Base-by-base conservation (phyloP, 53 echinoderm and acorn worm genomes). In the Antedon mediterranea region DNA sequence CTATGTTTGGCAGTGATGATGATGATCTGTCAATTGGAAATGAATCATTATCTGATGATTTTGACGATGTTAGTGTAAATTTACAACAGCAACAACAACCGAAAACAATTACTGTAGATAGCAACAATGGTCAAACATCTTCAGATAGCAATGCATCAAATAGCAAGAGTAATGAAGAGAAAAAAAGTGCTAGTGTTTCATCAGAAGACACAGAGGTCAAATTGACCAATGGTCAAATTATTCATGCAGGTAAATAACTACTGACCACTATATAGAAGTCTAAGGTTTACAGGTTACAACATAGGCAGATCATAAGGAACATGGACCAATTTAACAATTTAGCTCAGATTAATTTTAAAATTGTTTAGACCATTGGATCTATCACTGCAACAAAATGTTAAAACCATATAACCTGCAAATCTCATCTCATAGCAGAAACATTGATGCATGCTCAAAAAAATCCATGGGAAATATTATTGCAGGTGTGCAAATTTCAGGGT, bases 171-270 rank as follows among this genome's bases (percentile, higher is more conserved):
- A 32, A 70, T 1, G 74, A 31, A 32, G 78, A 82, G 20, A 30
- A 81, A 26, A 73, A 72, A 34, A 43, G 28, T 6, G 84, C 77
- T 71, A 81, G 73, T 30, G 31, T 72, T 32, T 44, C 81, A 75
- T 83, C 78, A 28, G 83, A 83, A 7, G 79, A 78, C 15, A 75
- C 71, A n/a, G 87, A 84, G n/a, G 31, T 86, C 31, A 43, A 33
- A 28, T 72, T 72, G 72, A 81, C 73, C 32, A 87, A 87, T 29
- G 81, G 79, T 33, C 79, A 80, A 37, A 84, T 87, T 29, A 86
- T 86, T 28, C 72, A 71, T 23, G 37, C 79, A 71, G 87, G 82
- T 82, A 33, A 77, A n/a, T n/a, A n/a, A n/a, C n/a, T n/a, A n/a
- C n/a, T n/a, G n/a, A n/a, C n/a, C n/a, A n/a, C n/a, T n/a, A n/a